Evolutionary conservation across 2,113 vertebrate species (phyloP).

Genomic region (Neomonachus schauinslandi): DNA sequence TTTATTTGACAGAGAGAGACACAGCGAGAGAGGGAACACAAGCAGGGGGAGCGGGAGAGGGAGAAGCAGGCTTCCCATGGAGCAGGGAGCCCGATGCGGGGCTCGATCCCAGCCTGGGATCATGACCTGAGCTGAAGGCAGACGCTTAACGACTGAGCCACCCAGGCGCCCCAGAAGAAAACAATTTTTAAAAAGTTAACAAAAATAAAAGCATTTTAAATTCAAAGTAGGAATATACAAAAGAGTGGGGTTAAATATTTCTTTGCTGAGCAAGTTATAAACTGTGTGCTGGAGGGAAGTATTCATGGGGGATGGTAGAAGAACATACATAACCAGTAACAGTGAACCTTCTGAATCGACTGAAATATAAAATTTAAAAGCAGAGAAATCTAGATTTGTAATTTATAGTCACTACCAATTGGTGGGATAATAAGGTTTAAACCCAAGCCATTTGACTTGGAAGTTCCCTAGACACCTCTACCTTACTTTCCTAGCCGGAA

Average conservation of each 20-base stretch:
- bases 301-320: not conserved
- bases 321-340: not conserved
- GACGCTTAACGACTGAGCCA: too few species aligned
- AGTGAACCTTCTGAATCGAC: not conserved
- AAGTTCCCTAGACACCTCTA: not conserved
- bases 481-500: not conserved
- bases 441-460: not conserved
- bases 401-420: not conserved
- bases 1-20: too few species aligned
- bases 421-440: not conserved
- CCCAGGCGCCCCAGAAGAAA: too few species aligned
- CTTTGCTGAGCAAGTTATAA: not conserved
- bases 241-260: not conserved
- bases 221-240: not conserved
- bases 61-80: too few species aligned
- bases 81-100: too few species aligned
- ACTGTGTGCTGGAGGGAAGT: not conserved
- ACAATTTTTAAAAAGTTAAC: not conserved
- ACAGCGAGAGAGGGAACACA: too few species aligned
- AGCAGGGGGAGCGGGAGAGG: too few species aligned
- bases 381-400: not conserved
- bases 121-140: too few species aligned
- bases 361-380: not conserved
- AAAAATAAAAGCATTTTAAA: not conserved
- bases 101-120: too few species aligned